Conservation (phyloP, 2,888 invertebrate genomes). For the Germaria angustata region DNA sequence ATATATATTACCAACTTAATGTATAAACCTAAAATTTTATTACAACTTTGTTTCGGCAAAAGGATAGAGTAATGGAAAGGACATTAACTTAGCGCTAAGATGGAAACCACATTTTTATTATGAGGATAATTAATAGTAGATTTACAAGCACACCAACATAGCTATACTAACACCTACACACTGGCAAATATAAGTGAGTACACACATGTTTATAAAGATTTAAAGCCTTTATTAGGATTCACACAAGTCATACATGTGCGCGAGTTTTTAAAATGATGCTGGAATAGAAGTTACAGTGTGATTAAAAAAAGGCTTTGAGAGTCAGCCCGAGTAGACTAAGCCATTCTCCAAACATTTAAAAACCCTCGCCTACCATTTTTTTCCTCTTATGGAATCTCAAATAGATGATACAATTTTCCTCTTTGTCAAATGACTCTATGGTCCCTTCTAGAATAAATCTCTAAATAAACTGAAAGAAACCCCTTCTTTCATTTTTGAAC, state of each 20-base stretch:
- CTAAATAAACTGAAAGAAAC: no score
- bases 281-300: slow-evolving; percentile 12
- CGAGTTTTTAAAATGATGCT: slow-evolving; percentile 18
- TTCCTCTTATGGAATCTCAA: background rate
- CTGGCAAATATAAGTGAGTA: background rate
- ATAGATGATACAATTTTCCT: no score
- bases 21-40: slow-evolving; percentile 50
- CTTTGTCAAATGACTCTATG: no score
- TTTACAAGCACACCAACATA: slow-evolving; percentile 10
- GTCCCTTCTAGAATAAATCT: no score
- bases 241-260: slow-evolving; percentile 38
- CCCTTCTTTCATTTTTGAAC: no score
- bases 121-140: slow-evolving; percentile 58
- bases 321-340: no score
- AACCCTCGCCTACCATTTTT: no score
- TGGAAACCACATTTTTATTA: slow-evolving; percentile 59
- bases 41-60: slow-evolving; percentile 9
- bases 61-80: slow-evolving; percentile 59
- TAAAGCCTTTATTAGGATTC: slow-evolving; percentile 36
- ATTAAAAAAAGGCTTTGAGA: no score
- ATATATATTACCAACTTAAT: no score
- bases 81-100: slow-evolving; percentile 62
- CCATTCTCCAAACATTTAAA: no score
- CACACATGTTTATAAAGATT: background rate
- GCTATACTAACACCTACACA: background rate